Evolutionary conservation across 1,140 invertebrate species (phyloP).

Genomic region (Saccostrea cuccullata): DNA sequence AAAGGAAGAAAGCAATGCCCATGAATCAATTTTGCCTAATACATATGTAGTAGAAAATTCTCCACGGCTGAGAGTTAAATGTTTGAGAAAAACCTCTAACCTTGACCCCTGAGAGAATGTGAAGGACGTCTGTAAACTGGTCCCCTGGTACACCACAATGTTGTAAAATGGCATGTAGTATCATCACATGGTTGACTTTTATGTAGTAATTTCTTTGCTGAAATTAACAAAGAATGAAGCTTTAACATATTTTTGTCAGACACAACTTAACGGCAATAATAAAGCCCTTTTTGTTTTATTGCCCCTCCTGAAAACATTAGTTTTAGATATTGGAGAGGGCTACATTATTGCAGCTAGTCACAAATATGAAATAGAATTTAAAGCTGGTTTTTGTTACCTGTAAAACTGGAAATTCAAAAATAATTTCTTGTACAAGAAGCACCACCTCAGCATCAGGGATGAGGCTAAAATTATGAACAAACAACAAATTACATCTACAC

Average conservation of each 20-base stretch:
- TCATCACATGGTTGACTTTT: slow-evolving; percentile 89
- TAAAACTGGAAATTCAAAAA: slow-evolving; percentile 85
- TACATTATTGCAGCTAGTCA: background rate
- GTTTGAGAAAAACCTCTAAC: slow-evolving; percentile 44
- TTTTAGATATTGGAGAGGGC: background rate
- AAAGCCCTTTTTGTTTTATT: too few relatives aligned
- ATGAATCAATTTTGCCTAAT: background rate
- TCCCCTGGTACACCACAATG: slow-evolving; percentile 89
- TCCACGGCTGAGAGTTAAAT: background rate
- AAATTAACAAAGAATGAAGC: slow-evolving; percentile 44
- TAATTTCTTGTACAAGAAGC: slow-evolving; percentile 87
- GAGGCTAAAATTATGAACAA: slow-evolving; percentile 79
- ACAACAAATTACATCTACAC: background rate
- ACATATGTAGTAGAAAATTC: too few relatives aligned
- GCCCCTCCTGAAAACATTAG: too few relatives aligned
- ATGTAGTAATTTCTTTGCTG: slow-evolving; percentile 85
- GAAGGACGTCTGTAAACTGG: slow-evolving; percentile 84
- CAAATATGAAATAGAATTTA: too few relatives aligned
- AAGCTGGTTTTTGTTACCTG: slow-evolving; percentile 70
- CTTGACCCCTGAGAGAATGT: slow-evolving; percentile 59
- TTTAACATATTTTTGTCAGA: background rate
- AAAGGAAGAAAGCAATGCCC: too few relatives aligned
- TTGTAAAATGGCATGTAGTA: slow-evolving; percentile 88
- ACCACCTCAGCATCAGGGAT: slow-evolving; percentile 92
- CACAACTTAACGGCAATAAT: too few relatives aligned